Base-by-base conservation (phyloP, 1,140 invertebrate genomes). In the Phymastichus coffea region DNA sequence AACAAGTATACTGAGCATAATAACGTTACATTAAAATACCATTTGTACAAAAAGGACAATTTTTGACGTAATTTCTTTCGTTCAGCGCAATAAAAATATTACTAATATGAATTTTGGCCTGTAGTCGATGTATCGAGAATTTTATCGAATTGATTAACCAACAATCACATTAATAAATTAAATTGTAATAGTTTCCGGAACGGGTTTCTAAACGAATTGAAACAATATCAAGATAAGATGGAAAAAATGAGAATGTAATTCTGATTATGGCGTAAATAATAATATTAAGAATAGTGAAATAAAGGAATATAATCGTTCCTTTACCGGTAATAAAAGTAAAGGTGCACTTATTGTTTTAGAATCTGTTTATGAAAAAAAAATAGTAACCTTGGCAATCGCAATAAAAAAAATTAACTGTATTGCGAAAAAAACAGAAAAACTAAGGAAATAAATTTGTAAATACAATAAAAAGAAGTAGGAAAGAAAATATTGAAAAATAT, bases 271-370 rank as follows among this genome's bases (percentile, higher is more conserved):
- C n/a, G n/a, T n/a, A 19, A 38, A 38, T 35, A 43, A 30, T 9
- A 17, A 20, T 37, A 17, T 15, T 25, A 15, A 53, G 41, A 58
- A 59, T 44, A 28, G 10, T 37, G 15, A 4, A 58, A 35, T 44
- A n/a, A 33, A 52, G 28, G 23, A 17, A 44, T 51, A 52, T 38
- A 8, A 46, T 10, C 23, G 22, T 59, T 52, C 48, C 41, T 59
- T 52, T 20, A 14, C 30, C n/a, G 48, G n/a, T 26, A 23, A 35
- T 30, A 46, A 52, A 46, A 51, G 52, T 17, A 38, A 47, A 59
- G 57, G 57, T 52, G 57, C 57, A 59, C 57, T 52, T 58, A 58
- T 35, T 52, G 57, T 52, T 59, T 53, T 59, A 59, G 56, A 15
- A 51, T 25, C 41, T 33, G 44, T 17, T 37, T 35, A 33, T 41